Conservation (phyloP, 2,797 vertebrate species). For the Mionectes olivaceus region DNA sequence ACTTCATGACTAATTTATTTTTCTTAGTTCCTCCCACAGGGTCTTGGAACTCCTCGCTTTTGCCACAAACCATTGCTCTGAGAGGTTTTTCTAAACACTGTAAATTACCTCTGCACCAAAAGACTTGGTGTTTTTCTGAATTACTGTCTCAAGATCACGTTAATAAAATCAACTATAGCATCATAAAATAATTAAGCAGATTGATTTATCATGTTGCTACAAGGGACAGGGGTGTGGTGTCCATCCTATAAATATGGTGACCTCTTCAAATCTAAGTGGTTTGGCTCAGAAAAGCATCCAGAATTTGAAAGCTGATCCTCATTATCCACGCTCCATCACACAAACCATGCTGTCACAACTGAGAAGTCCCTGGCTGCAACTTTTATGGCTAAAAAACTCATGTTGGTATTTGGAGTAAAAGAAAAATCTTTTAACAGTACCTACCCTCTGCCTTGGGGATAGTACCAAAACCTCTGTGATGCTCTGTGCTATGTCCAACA, state of each 20-base stretch:
- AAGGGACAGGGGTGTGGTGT: not conserved
- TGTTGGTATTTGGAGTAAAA: not conserved
- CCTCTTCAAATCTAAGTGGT: not conserved
- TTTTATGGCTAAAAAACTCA: not conserved
- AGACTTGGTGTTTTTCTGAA: not conserved
- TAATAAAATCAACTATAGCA: not conserved
- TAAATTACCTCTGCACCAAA: slow-evolving; percentile 18
- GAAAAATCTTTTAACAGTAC: not conserved
- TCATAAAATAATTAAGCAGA: not conserved
- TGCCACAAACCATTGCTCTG: slow-evolving; percentile 28
- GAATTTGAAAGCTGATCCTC: not conserved
- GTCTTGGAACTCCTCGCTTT: slow-evolving; percentile 51
- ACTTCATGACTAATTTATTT: slow-evolving; percentile 66
- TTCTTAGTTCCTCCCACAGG: slow-evolving; percentile 49
- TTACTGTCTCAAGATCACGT: not conserved
- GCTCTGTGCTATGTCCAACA: not conserved
- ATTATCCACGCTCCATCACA: not conserved
- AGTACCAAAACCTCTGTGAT: not conserved
- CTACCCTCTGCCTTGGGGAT: not conserved
- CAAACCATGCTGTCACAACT: not conserved
- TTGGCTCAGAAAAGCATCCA: slow-evolving; percentile 10
- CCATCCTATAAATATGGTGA: not conserved
- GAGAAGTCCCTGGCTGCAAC: not conserved
- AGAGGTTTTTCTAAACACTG: slow-evolving; percentile 21
- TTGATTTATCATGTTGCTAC: not conserved